Conservation (phyloP, 2,113 vertebrate genomes). For the Odontophorus gujanensis region DNA sequence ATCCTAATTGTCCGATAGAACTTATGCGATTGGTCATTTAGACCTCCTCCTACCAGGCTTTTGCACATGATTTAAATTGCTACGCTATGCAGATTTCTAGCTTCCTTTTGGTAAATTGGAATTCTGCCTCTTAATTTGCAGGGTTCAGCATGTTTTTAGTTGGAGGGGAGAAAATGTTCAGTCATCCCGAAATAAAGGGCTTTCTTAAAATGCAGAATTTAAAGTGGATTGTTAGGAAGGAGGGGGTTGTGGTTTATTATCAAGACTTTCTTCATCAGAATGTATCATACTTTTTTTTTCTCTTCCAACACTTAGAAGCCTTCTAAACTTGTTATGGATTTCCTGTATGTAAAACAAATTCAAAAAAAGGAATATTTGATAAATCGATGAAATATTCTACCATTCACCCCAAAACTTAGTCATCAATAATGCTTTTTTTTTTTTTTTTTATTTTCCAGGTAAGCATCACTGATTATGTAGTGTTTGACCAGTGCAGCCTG, state of each 20-base stretch:
- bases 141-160: not conserved
- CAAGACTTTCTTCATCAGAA: not conserved
- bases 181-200: not conserved
- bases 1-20: not conserved
- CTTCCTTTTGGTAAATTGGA: not conserved
- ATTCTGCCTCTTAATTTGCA: not conserved
- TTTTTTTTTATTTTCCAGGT: constrained; percentile 77
- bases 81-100: not conserved
- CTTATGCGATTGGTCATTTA: not conserved
- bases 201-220: constrained; percentile 8
- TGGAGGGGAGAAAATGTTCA: not conserved
- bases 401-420: not conserved
- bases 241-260: not conserved
- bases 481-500: constrained; percentile 94
- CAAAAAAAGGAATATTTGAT: not conserved
- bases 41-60: not conserved
- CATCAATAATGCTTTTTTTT: not conserved
- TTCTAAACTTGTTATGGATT: not conserved
- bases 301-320: not conserved
- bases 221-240: not conserved
- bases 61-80: not conserved
- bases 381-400: not conserved
- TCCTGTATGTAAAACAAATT: not conserved
- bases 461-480: constrained; percentile 96
- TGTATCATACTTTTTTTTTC: not conserved